These are phyloP conservation scores for Turdus rufiventris DNA, from an alignment of 2,113 vertebrate species.

Conservation along the genomic window DNA sequence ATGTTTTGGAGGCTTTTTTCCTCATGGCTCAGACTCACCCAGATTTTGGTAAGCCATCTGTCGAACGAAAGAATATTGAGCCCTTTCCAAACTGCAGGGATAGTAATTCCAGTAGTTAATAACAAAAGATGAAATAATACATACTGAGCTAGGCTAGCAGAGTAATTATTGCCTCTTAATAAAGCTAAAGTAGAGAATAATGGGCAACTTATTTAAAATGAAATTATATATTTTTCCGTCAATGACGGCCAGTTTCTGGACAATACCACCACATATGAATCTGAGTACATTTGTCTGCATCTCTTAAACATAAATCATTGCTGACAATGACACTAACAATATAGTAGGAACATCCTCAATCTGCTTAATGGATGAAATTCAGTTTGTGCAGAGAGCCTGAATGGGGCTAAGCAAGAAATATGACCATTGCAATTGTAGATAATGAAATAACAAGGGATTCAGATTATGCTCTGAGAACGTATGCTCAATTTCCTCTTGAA, in stretches of 20 bases:
- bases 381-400: neutral
- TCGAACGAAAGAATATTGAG: neutral
- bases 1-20: neutral
- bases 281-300: neutral
- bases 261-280: neutral
- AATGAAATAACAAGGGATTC: neutral
- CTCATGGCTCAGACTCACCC: neutral
- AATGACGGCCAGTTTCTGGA: neutral
- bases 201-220: neutral
- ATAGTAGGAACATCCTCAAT: neutral
- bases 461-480: neutral
- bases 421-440: neutral
- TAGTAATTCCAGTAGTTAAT: neutral
- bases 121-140: slow-evolving; percentile 5
- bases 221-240: neutral
- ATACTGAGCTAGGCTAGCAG: neutral
- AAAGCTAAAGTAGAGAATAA: slow-evolving; percentile 22
- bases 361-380: slow-evolving; percentile 1
- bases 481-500: neutral
- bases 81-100: neutral
- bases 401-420: neutral
- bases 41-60: slow-evolving; percentile 14
- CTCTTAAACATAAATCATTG: neutral
- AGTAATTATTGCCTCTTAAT: slow-evolving; percentile 21
- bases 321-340: slow-evolving; percentile 8